These are phyloP conservation scores for Onychomys arenicola DNA, from an alignment of 2,797 vertebrate species.

Conservation along the genomic window DNA sequence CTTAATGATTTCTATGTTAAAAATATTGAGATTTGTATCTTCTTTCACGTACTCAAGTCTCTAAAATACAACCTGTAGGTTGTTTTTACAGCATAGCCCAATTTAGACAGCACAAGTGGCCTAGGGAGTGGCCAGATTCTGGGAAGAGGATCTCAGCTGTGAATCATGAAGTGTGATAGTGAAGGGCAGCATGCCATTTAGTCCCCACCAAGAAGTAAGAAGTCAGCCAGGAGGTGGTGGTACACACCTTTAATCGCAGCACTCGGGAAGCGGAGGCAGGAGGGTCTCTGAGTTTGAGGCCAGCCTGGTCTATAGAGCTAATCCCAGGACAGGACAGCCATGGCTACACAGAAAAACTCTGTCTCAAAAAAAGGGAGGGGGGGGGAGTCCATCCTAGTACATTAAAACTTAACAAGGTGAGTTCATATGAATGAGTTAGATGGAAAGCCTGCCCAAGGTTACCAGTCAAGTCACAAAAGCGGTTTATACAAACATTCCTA, in stretches of 20 bases:
- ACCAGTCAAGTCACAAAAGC: background rate
- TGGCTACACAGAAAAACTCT: background rate
- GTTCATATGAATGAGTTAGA: constrained; percentile 1
- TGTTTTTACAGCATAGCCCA: background rate
- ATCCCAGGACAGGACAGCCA: background rate
- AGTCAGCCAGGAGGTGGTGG: background rate
- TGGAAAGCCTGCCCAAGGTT: background rate
- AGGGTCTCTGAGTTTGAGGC: background rate
- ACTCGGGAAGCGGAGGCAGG: background rate
- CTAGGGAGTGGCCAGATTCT: background rate
- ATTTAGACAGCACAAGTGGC: background rate
- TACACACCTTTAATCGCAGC: background rate
- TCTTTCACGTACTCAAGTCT: background rate
- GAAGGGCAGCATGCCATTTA: background rate
- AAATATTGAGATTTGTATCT: constrained; percentile 13
- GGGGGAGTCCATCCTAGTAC: background rate
- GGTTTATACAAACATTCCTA: background rate
- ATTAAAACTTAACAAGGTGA: constrained; percentile 3
- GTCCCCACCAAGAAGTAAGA: background rate
- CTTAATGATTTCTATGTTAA: constrained; percentile 8
- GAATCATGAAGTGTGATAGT: background rate
- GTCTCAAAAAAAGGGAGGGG: background rate
- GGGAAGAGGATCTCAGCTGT: background rate
- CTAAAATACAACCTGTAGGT: background rate
- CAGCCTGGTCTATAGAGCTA: background rate